A percentile compares a stretch with the other conserved stretches of the same genome.
Evolutionary conservation across 2,888 invertebrate species (phyloP).

Genomic region (Plebejus anna): DNA sequence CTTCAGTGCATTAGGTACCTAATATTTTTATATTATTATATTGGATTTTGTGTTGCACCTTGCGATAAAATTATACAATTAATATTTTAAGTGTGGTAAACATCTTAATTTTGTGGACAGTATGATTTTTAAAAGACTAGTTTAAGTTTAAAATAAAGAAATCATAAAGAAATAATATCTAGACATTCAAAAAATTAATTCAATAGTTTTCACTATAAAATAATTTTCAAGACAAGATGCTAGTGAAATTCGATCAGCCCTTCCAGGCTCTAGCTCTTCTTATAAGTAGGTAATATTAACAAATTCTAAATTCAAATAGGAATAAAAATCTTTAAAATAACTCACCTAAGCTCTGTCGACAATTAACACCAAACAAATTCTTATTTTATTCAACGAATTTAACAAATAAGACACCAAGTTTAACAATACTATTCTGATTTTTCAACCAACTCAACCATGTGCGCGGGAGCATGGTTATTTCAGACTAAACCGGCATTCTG

Average conservation of each 20-base stretch:
- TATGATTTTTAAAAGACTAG: no score
- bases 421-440: neutral
- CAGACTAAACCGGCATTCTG: constrained; percentile 34
- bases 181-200: no score
- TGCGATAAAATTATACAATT: constrained; percentile 8
- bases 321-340: neutral
- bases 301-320: neutral
- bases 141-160: no score
- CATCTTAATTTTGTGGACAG: neutral
- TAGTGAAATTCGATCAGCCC: neutral
- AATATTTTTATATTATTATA: neutral
- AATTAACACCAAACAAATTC: neutral
- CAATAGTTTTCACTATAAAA: neutral
- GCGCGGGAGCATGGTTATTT: constrained; percentile 37
- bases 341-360: neutral
- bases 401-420: no score
- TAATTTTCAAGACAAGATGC: neutral
- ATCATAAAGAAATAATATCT: no score
- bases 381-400: no score
- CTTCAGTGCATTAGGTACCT: neutral
- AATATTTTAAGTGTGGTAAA: neutral
- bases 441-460: constrained; percentile 26
- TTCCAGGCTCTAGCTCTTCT: neutral
- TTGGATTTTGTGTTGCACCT: neutral
- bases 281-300: neutral